These are phyloP conservation scores for Semaprochilodus insignis DNA, from an alignment of 2,797 vertebrate genomes.

Conservation along the genomic window DNA sequence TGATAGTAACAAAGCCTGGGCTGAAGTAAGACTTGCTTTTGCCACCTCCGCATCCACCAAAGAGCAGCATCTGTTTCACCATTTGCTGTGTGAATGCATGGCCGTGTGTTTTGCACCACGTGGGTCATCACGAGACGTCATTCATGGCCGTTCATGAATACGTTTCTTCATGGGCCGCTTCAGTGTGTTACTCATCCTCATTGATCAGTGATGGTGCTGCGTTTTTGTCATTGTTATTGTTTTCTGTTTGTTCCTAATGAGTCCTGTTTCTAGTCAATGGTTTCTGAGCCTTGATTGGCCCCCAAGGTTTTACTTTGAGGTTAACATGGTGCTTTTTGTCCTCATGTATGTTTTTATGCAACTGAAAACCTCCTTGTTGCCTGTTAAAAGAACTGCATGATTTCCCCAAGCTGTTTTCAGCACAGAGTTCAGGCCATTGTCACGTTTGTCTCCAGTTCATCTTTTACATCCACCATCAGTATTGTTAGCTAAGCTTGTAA, in stretches of 20 bases:
- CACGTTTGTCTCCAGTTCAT: not conserved
- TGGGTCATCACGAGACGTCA: not conserved
- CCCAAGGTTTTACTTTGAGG: not conserved
- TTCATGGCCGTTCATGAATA: not conserved
- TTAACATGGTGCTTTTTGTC: not conserved
- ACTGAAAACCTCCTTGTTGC: not conserved
- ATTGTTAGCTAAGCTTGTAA: not conserved
- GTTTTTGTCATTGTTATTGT: not conserved
- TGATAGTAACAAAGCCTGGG: slow-evolving; percentile 82
- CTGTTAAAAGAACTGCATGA: slow-evolving; percentile 3
- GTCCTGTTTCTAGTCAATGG: no score
- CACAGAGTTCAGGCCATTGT: not conserved
- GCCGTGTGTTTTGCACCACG: slow-evolving; percentile 58
- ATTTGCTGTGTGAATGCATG: slow-evolving; percentile 75
- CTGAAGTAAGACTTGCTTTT: slow-evolving; percentile 88
- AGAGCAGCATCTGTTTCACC: slow-evolving; percentile 56
- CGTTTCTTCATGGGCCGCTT: not conserved
- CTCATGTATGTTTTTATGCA: not conserved
- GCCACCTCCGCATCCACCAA: slow-evolving; percentile 71
- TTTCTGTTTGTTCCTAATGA: no score
- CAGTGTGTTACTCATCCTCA: not conserved
- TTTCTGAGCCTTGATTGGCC: not conserved
- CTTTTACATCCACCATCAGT: not conserved
- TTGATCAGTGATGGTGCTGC: not conserved
- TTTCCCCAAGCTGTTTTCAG: not conserved